Percentiles rank a stretch among this genome's conserved stretches.
Conservation (phyloP, 2,888 invertebrate species). For the Homarus gammarus region DNA sequence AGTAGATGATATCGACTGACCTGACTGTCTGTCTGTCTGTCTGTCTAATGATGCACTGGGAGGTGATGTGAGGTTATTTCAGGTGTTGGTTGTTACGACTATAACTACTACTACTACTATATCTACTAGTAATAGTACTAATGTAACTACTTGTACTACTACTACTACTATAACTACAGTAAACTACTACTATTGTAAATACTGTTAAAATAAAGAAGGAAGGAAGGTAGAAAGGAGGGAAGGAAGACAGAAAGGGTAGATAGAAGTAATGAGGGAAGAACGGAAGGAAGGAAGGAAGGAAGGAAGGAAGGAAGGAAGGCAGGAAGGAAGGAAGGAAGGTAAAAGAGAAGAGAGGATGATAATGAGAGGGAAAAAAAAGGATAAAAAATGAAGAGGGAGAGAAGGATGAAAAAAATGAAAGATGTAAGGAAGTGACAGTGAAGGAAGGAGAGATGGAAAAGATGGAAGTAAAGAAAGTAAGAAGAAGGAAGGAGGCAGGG, state of each 20-base stretch:
- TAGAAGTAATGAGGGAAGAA: background rate
- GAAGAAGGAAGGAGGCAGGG: background rate
- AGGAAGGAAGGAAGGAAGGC: background rate
- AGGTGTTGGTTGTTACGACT: background rate
- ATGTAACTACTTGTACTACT: too few species aligned
- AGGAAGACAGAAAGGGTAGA: background rate
- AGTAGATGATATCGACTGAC: too few species aligned
- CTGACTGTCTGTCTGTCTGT: too few species aligned
- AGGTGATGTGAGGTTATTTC: too few species aligned
- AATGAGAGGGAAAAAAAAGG: background rate
- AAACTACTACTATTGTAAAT: background rate
- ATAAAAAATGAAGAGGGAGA: background rate
- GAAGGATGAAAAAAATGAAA: background rate
- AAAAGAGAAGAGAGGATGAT: background rate
- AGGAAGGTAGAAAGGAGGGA: background rate
- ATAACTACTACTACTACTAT: background rate
- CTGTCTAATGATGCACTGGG: too few species aligned
- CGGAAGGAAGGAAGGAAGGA: background rate
- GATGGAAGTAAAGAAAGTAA: background rate
- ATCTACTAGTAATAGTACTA: background rate
- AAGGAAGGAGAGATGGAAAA: background rate
- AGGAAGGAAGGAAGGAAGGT: background rate
- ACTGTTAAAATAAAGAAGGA: slow-evolving; percentile 7
- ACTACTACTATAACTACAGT: background rate
- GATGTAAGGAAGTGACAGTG: background rate